A percentile compares a stretch with the other conserved stretches of the same genome.
Conservation (phyloP, 2,888 invertebrate species). For the Eubasilissa splendida region DNA sequence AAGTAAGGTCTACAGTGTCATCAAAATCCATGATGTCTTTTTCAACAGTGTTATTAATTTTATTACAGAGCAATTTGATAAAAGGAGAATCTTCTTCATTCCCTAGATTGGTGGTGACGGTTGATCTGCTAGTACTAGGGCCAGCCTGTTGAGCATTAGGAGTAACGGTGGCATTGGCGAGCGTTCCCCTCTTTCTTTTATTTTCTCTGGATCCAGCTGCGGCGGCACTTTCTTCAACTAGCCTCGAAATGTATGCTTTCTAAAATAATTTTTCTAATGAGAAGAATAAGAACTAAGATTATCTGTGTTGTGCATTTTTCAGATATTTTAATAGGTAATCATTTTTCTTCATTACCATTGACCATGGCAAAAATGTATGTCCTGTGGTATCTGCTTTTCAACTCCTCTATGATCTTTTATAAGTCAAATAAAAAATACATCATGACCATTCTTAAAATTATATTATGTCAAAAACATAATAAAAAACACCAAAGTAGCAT, state of each 20-base stretch:
- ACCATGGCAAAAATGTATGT: too few species aligned
- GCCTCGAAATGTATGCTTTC: constrained; percentile 57
- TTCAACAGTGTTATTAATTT: constrained; percentile 22
- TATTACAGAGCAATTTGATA: constrained; percentile 35
- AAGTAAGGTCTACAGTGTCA: constrained; percentile 41
- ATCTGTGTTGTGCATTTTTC: too few species aligned
- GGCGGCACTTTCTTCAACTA: constrained; percentile 39
- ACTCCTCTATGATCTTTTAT: too few species aligned
- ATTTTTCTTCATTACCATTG: too few species aligned
- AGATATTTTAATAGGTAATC: too few species aligned
- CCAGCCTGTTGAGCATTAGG: neutral
- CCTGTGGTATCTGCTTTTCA: too few species aligned
- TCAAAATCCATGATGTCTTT: constrained; percentile 40
- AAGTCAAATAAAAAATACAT: too few species aligned
- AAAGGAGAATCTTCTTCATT: constrained; percentile 39
- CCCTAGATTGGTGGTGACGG: neutral
- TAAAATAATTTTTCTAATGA: constrained; percentile 39
- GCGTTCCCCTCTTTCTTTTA: constrained; percentile 50
- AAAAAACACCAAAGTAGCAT: too few species aligned
- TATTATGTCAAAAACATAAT: too few species aligned
- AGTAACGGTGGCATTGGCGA: neutral
- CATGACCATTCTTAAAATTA: too few species aligned
- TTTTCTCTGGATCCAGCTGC: constrained; percentile 41
- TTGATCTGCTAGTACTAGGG: constrained; percentile 15
- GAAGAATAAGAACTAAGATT: neutral